A percentile compares a stretch with the other conserved stretches of the same genome.
These are phyloP conservation scores for Sander vitreus DNA, from an alignment of 2,113 vertebrate species.

Conservation along the genomic window DNA sequence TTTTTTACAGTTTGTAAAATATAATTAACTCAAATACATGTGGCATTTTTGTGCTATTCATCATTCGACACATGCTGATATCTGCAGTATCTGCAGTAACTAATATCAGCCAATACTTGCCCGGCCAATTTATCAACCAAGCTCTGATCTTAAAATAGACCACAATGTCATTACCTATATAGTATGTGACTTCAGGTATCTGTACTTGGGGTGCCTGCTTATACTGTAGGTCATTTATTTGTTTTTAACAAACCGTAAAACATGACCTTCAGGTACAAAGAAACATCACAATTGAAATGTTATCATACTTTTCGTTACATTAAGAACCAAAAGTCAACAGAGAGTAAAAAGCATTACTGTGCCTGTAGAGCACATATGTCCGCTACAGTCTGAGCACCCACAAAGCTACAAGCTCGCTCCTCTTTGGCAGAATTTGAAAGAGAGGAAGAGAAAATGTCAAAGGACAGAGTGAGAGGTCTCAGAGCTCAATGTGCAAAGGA, in stretches of 20 bases:
- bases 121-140: not conserved
- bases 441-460: constrained; percentile 15
- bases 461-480: constrained; percentile 25
- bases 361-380: not conserved
- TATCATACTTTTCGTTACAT: too few relatives aligned
- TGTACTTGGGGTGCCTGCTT: not conserved
- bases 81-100: not conserved
- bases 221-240: not conserved
- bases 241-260: not conserved
- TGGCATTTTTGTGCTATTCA: not conserved
- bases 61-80: not conserved
- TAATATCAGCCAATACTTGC: not conserved
- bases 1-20: not conserved
- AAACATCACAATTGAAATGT: not conserved
- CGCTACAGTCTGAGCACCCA: not conserved
- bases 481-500: not conserved
- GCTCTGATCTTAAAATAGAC: not conserved
- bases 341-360: not conserved
- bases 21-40: not conserved
- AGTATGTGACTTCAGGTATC: not conserved
- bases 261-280: not conserved
- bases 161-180: not conserved
- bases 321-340: too few relatives aligned
- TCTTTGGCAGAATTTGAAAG: constrained; percentile 1
- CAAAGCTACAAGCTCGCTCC: not conserved